phyloP scores from a whole-genome alignment of 92 coral and sea anemone species.

The Actinernus sp. region DNA sequence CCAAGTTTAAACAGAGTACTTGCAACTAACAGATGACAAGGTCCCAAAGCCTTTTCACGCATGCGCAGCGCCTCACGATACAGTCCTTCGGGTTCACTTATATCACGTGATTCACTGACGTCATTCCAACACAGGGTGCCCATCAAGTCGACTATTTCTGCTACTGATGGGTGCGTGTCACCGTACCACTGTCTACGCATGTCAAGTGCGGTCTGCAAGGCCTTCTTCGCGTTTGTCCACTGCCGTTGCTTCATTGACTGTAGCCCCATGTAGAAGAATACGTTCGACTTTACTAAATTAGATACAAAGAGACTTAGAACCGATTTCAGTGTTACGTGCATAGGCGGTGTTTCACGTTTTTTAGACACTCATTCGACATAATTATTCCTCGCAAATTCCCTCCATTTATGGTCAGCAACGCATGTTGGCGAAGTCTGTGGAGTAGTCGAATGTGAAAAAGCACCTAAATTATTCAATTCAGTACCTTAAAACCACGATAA shows the following conservation, averaged over 20 bases:
- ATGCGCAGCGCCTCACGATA: constrained; percentile 85
- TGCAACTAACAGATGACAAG: constrained; percentile 83
- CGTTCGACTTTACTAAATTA: constrained; percentile 41
- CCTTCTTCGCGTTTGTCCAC: constrained; percentile 67
- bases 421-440: no score
- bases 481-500: no score
- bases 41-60: constrained; percentile 87
- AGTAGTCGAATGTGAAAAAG: no score
- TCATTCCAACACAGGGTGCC: constrained; percentile 79
- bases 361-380: no score
- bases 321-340: no score
- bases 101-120: constrained; percentile 59
- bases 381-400: no score
- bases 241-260: constrained; percentile 77
- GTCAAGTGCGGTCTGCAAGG: constrained; percentile 73
- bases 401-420: no score
- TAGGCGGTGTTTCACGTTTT: no score
- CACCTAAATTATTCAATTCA: no score
- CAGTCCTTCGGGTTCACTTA: constrained; percentile 68
- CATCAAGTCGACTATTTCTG: constrained; percentile 82
- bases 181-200: constrained; percentile 93
- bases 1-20: constrained; percentile 89
- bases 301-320: background rate
- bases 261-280: constrained; percentile 82
- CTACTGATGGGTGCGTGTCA: constrained; percentile 85